Evolutionary conservation across 2,888 invertebrate genomes (phyloP), one percentile per base, ranked within the genome.

Genomic region (Epirrita christyi): DNA sequence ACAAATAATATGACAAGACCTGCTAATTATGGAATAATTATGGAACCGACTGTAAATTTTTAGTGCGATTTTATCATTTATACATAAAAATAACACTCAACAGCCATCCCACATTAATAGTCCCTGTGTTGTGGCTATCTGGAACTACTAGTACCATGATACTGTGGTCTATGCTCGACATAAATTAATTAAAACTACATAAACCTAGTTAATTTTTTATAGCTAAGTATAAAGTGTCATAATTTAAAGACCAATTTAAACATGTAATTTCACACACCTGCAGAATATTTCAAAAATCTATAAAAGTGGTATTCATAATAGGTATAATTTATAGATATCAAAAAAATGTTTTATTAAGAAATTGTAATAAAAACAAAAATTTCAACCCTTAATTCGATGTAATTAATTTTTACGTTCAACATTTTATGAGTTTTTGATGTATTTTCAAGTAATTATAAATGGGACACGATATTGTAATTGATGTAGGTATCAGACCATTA

Each of bases 351-450:
- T 40, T 45, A 36, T 38, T 28, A 36, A 49, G 48, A 28, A 48
- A 48, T 21, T 21, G 58, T 42, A 38, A 59, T 59, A 60, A 53
- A 50, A 57, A 61, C 53, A 37, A 47, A 61, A 56, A 43, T 43
- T 53, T 58, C 32, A n/a, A 49, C 44, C 46, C 55, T 57, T 64
- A 68, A 66, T 68, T 63, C 64, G 55, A 54, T 54, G 56, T 65
- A 61, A 74, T 73, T 66, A 69, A 64, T 67, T 67, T 66, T 68
- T 61, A 71, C 48, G 59, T 56, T 59, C 44, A 14, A 13, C 27
- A 32, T 70, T 73, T 76, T 71, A 76, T 65, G 65, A 62, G 15
- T 60, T 70, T 73, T 73, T 73, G 66, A 75, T 71, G 68, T 59
- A 38, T 47, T 61, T 49, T 57, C 55, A 50, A 55, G 57, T 64